Conservation (phyloP, 1,140 invertebrate species). For the Dendrolimus kikuchii region DNA sequence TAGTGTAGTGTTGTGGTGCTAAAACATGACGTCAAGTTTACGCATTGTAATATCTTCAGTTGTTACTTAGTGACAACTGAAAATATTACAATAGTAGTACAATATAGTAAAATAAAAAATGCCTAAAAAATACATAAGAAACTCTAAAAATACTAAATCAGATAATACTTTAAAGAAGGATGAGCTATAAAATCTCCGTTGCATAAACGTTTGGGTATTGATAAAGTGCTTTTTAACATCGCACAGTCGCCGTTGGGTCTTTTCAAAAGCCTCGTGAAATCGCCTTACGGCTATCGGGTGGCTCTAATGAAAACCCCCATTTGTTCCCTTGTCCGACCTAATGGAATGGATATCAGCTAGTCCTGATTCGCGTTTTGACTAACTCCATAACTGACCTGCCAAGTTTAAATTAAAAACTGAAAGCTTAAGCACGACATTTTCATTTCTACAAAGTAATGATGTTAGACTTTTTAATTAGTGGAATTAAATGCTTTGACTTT, state of each 20-base stretch:
- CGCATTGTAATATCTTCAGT: no score
- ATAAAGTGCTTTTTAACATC: conserved; percentile 1
- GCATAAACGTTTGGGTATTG: not conserved
- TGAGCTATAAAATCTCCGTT: conserved; percentile 5
- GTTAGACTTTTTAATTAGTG: no score
- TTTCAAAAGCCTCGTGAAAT: conserved; percentile 8
- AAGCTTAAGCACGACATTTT: no score
- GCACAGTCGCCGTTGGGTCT: conserved; percentile 4
- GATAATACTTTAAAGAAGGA: conserved; percentile 1
- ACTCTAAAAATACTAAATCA: conserved; percentile 2
- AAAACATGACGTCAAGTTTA: no score
- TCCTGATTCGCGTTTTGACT: conserved; percentile 15
- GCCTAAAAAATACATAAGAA: no score
- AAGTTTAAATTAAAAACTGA: conserved; percentile 3
- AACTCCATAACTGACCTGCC: conserved; percentile 7
- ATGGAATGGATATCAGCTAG: conserved; percentile 18
- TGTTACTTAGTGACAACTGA: no score
- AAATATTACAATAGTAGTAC: no score
- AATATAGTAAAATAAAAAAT: no score
- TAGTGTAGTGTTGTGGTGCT: no score
- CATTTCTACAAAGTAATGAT: no score
- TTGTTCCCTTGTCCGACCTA: conserved; percentile 16
- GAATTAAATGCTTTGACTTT: no score
- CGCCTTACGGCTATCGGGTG: conserved; percentile 5
- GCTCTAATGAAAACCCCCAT: conserved; percentile 18